Base-by-base conservation (phyloP, 1,140 invertebrate genomes). In the Chymomyza costata region DNA sequence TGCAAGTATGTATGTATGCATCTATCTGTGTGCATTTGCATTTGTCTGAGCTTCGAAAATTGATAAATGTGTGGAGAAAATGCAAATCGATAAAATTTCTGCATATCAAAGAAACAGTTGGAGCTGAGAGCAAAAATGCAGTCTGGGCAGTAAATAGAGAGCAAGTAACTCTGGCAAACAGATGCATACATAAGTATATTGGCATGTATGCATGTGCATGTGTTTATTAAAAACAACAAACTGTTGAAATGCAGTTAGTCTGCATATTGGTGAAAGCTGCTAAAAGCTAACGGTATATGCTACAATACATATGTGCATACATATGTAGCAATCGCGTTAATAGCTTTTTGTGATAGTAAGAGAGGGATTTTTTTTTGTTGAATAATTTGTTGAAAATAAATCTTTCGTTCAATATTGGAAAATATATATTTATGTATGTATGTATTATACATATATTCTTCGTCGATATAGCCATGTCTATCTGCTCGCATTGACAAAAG, bases 181-280 rank as follows among this genome's bases (percentile, higher is more conserved):
- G 6, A 34, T 10, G n/a, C 32, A 34, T 3, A 5, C 8, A 25
- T 25, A 25, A 5, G 8, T 25, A 25, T 25, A 25, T 25, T 5
- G 3, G 8, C 8, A 25, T 25, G 8, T 25, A 5, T 25, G 8
- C 8, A 25, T 25, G 8, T 14, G 32, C 32, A 10, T 17, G 35
- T 17, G 35, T 5, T 6, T 14, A 38, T 6, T 17, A 38, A 44
- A 59, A 63, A 63, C 60, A 63, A 53, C 60, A 58, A 63, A 63
- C 60, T 63, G 60, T 63, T 63, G 60, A 63, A 48, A 47, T 59
- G 60, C 55, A 59, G 32, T 38, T 2, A 34, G 21, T 15, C 58
- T 60, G 57, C 39, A 54, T 32, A 43, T 37, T 54, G 45, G 44
- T 39, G 45, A 48, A 60, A 61, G 58, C 58, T 56, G 28, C 44